These are phyloP conservation scores for Lasioglossum marginatum DNA, from an alignment of 2,888 invertebrate genomes.

Conservation along the genomic window DNA sequence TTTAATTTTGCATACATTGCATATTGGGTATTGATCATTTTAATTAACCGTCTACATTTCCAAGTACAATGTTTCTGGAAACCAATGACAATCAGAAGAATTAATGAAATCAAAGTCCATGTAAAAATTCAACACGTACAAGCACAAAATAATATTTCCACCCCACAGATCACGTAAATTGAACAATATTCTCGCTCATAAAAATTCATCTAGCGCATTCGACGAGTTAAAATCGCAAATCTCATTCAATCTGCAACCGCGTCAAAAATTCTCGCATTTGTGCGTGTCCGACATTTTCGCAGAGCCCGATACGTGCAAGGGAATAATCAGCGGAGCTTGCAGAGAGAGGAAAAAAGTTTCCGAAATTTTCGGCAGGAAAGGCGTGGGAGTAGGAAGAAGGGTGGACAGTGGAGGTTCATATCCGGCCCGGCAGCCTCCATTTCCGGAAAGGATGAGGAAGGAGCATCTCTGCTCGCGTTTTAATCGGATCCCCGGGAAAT, in stretches of 20 bases:
- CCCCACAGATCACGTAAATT: not conserved
- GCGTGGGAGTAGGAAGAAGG: not conserved
- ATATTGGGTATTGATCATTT: too few relatives aligned
- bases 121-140: not conserved
- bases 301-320: not conserved
- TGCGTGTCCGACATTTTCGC: not conserved
- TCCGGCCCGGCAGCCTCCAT: not conserved
- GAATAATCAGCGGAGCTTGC: not conserved
- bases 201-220: not conserved
- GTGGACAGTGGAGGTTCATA: not conserved
- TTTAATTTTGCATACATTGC: too few relatives aligned
- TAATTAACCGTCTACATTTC: too few relatives aligned
- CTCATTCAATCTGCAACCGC: not conserved
- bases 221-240: not conserved
- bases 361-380: not conserved
- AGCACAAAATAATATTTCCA: not conserved
- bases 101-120: not conserved
- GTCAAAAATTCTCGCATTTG: not conserved
- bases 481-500: slow-evolving; percentile 16
- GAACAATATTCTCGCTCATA: not conserved
- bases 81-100: not conserved
- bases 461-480: not conserved
- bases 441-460: slow-evolving; percentile 2
- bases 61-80: too few relatives aligned
- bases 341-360: not conserved